Evolutionary conservation across 53 echinoderm and acorn worm species (phyloP), one percentile per base, ranked within the genome.

Genomic region (Patiria pectinifera): DNA sequence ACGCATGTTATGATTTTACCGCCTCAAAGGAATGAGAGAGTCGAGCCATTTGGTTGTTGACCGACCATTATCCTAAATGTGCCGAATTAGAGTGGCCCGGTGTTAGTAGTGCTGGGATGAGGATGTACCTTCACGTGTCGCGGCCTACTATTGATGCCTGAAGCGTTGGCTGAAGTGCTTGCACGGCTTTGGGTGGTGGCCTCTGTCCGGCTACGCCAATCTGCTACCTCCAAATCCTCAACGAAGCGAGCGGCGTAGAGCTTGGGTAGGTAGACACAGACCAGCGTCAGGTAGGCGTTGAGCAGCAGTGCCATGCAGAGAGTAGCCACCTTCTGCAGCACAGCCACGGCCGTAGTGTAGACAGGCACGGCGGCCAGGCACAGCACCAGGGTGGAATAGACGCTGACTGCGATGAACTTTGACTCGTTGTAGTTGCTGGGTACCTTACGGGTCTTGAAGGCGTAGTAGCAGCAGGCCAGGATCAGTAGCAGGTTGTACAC

Each of bases 231-330:
- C 62, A 84, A 19, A 58, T 84, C 66, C 13, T 62, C 84, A 26
- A 89, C 89, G 79, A 58, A 89, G 62, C 79, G 89, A 3, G 62
- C 89, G 7, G 89, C 89, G 80, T 89, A 89, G 45, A 84, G 85
- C 84, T 92, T 92, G 43, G 92, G 92, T 62, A 92, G 49, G 60
- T 92, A 92, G 58, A 92, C 72, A 58, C 92, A 92, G 60, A 83
- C 92, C 70, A 92, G 83, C 76, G 92, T 92, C 35, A 92, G 83
- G 75, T 84, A 92, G 71, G 92, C 92, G 59, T 92, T 92, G 58
- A 92, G 92, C 48, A 82, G 84, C 23, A 83, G 24, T 4, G 92
- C 92, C 83, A 92, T 53, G 72, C 83, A 92, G 23, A 92, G 23
- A 22, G 83, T 75, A 72, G 92, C 72, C 35, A 85, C 92, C 75